Evolutionary conservation across 2,113 vertebrate species (phyloP).

Genomic region (Gila orcuttii): DNA sequence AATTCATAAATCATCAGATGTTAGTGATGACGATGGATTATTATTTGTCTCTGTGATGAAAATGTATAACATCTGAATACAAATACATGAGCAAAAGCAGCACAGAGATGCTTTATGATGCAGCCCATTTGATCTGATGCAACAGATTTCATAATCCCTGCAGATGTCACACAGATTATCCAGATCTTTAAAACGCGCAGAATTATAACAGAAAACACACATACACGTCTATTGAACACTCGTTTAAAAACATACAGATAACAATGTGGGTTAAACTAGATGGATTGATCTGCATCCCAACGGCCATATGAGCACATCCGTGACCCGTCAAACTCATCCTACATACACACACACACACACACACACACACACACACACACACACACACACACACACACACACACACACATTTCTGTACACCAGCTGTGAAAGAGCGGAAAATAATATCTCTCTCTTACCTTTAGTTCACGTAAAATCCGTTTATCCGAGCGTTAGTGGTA

Average conservation of each 20-base stretch:
- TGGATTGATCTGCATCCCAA: not conserved
- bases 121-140: not conserved
- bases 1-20: not conserved
- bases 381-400: not conserved
- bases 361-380: not conserved
- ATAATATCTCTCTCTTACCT: not conserved
- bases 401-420: not conserved
- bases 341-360: not conserved
- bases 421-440: not conserved
- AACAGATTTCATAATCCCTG: slow-evolving; percentile 34
- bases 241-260: not conserved
- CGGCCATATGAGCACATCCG: not conserved
- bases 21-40: not conserved
- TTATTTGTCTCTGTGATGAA: not conserved
- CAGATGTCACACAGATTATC: slow-evolving; percentile 7
- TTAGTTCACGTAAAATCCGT: not conserved
- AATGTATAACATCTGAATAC: not conserved
- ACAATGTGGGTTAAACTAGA: not conserved
- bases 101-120: not conserved
- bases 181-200: not conserved
- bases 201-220: not conserved
- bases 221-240: not conserved
- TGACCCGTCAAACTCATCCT: not conserved
- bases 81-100: not conserved
- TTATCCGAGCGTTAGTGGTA: not conserved